A percentile compares a stretch with the other conserved stretches of the same genome.
phyloP scores from a whole-genome alignment of 2,797 vertebrate species.

The Limnodromus scolopaceus region DNA sequence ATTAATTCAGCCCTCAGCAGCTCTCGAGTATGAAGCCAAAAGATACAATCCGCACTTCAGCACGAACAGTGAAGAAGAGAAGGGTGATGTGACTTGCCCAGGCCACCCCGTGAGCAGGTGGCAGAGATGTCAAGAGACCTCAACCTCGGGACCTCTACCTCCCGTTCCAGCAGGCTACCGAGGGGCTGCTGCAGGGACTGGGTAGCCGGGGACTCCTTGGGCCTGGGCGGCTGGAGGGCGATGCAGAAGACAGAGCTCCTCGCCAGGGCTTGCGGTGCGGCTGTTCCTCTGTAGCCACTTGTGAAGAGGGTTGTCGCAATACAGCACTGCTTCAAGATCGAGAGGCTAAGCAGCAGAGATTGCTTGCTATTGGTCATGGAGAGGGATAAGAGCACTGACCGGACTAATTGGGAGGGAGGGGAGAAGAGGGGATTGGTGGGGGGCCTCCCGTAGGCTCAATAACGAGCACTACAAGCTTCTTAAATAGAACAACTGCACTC shows the following conservation, averaged over 20 bases:
- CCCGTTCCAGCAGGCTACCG: accelerated
- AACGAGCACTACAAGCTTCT: background rate
- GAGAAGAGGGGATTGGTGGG: background rate
- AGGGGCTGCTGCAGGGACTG: background rate
- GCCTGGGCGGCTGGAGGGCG: accelerated
- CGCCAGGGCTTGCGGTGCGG: accelerated
- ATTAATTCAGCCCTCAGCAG: background rate
- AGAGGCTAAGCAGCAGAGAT: background rate
- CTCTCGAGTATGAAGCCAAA: background rate
- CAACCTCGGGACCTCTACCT: background rate
- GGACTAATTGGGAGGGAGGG: background rate
- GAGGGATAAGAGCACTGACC: background rate
- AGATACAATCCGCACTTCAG: background rate
- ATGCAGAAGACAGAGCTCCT: background rate
- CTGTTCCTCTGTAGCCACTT: background rate
- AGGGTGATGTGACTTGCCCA: background rate
- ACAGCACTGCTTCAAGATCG: background rate
- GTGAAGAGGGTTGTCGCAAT: background rate
- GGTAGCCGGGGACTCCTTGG: background rate
- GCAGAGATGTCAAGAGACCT: background rate
- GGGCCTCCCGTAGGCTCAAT: background rate
- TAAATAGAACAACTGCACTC: background rate
- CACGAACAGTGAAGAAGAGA: background rate
- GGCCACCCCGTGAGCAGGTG: background rate
- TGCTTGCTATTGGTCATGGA: background rate